Conservation (phyloP, 2,113 vertebrate species). For the Brienomyrus brachyistius region DNA sequence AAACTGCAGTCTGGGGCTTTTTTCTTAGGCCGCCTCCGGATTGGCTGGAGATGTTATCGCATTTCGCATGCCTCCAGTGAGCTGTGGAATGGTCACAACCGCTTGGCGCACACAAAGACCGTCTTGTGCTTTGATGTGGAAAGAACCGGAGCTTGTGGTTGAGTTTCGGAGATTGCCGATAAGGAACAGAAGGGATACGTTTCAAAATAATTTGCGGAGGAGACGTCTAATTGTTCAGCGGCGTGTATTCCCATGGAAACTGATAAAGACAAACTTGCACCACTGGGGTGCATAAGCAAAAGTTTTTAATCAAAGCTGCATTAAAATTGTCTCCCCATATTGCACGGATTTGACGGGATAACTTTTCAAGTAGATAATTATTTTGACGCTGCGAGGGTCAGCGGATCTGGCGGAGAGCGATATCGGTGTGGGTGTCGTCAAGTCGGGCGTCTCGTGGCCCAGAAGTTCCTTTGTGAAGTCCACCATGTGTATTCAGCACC, state of each 20-base stretch:
- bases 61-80: background rate
- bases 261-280: background rate
- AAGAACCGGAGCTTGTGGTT: background rate
- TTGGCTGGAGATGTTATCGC: background rate
- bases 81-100: background rate
- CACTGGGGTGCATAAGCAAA: background rate
- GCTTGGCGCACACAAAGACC: background rate
- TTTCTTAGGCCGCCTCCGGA: background rate
- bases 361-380: background rate
- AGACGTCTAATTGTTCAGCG: background rate
- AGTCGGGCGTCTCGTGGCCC: background rate
- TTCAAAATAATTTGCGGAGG: background rate
- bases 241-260: background rate
- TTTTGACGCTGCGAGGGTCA: background rate
- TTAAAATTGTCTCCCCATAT: background rate
- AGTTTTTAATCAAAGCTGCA: background rate
- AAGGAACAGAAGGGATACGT: background rate
- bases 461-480: background rate
- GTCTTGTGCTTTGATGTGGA: background rate
- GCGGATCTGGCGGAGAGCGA: background rate
- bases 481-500: background rate
- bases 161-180: background rate
- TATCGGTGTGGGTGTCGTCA: background rate
- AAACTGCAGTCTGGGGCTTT: background rate
- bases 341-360: background rate